Evolutionary conservation across 1,140 invertebrate species (phyloP).

Genomic region (Drosophila truncata): DNA sequence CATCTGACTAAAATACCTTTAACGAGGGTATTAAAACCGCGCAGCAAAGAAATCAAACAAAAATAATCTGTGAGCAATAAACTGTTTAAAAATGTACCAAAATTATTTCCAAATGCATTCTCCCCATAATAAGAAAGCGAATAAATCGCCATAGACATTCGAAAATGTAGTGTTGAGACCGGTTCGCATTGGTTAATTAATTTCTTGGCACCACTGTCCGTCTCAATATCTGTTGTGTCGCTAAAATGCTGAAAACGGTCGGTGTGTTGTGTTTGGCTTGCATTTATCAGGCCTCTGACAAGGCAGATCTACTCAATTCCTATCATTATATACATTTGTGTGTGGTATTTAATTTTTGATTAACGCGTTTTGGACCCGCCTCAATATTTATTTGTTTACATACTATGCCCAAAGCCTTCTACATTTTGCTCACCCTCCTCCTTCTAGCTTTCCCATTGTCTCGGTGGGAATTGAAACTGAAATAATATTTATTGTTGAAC

Average conservation of each 20-base stretch:
- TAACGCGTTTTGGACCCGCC: constrained; percentile 63
- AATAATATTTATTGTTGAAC: constrained; percentile 57
- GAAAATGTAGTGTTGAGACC: constrained; percentile 33
- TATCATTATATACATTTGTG: constrained; percentile 6
- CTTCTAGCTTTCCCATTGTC: neutral
- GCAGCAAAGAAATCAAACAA: neutral
- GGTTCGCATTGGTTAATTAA: constrained; percentile 63
- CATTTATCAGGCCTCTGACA: constrained; percentile 53
- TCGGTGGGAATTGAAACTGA: constrained; percentile 42
- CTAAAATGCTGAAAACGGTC: constrained; percentile 14
- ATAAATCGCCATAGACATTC: constrained; percentile 12
- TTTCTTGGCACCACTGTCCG: constrained; percentile 70
- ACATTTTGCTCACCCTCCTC: constrained; percentile 1
- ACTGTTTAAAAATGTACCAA: constrained; percentile 10
- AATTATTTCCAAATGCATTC: constrained; percentile 23
- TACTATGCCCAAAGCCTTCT: constrained; percentile 10
- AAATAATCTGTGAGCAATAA: constrained; percentile 6
- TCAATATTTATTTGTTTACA: constrained; percentile 72
- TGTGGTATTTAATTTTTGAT: constrained; percentile 57
- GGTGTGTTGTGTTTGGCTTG: constrained; percentile 27
- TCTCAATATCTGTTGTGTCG: constrained; percentile 30
- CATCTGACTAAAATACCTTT: neutral
- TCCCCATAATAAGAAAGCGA: neutral
- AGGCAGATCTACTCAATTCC: constrained; percentile 32
- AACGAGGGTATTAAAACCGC: neutral